phyloP scores from a whole-genome alignment of 1,140 invertebrate genomes.

The Nephila pilipes region DNA sequence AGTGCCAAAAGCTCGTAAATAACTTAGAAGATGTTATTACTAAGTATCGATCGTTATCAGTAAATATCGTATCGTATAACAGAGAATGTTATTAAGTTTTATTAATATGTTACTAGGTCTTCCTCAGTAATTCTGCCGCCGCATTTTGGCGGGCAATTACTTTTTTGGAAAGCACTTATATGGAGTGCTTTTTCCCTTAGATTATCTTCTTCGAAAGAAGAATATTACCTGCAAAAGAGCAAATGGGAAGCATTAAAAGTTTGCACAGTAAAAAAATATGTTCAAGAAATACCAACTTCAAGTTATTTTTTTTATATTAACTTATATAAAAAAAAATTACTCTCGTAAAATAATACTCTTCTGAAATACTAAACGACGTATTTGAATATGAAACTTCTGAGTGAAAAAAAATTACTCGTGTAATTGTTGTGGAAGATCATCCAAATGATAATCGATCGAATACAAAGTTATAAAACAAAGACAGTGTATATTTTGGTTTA shows the following conservation, averaged over 20 bases:
- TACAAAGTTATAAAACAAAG: no score
- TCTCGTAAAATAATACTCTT: no score
- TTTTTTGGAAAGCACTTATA: not conserved
- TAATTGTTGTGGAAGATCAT: no score
- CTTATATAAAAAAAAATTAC: no score
- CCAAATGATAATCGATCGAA: no score
- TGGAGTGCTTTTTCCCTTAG: constrained; percentile 1
- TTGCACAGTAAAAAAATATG: no score
- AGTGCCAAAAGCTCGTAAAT: constrained; percentile 40
- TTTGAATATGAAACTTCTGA: no score
- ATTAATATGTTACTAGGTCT: constrained; percentile 36
- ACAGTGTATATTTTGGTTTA: no score
- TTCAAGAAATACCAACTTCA: not conserved
- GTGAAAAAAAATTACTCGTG: no score
- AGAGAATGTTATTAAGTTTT: not conserved
- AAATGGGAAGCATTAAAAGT: not conserved
- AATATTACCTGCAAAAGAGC: not conserved
- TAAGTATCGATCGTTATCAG: not conserved
- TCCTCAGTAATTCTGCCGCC: not conserved
- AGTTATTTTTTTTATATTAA: no score
- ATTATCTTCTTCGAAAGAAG: not conserved
- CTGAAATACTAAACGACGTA: no score
- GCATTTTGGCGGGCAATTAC: not conserved
- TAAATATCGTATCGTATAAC: not conserved
- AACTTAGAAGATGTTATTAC: not conserved